Evolutionary conservation across 1,140 invertebrate species (phyloP), one percentile per base, ranked within the genome.

Genomic region (Andrena cerasifolii): DNA sequence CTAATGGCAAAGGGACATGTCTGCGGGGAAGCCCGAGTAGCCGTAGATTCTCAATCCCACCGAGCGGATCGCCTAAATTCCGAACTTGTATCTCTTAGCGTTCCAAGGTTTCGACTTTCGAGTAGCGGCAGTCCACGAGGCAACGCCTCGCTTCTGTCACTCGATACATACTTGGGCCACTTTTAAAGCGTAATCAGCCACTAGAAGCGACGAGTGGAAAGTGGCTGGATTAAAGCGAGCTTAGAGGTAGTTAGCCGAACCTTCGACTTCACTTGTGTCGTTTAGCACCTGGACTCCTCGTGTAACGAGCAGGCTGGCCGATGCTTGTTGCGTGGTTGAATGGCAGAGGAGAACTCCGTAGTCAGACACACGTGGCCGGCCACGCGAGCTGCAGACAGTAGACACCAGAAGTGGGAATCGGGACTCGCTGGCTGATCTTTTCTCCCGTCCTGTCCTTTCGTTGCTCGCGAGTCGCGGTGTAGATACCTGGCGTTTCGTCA

Each of bases 281-380:
- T 33, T 43, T 54, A 33, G 21, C 66, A 56, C 31, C 67, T 33
- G 36, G 21, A 14, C 40, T 63, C 45, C 47, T n/a, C 71, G 58
- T 53, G 59, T 56, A 62, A 62, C 51, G 62, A 28, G 47, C 71
- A 40, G 31, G 16, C 16, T 6, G 47, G 33, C 24, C 40, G 14
- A 21, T 18, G 56, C 33, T 36, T 40, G 70, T 72, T 58, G 51
- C 33, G 54, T 31, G 33, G 26, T 49, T 21, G 16, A 45, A 16
- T 54, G 36, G 28, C 51, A n/a, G 26, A 67, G 26, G 26, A 67
- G 43, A 33, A 21, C 36, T 36, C 18, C 49, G 18, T 36, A 47
- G 10, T 36, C 36, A 8, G 26, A 28, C 49, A 67, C 77, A 66
- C 71, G 77, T 79, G 71, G 70, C 77, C 21, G 33, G 62, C 77